These are phyloP conservation scores for Palloptera scutellata DNA, from an alignment of 2,888 invertebrate genomes.

Conservation along the genomic window DNA sequence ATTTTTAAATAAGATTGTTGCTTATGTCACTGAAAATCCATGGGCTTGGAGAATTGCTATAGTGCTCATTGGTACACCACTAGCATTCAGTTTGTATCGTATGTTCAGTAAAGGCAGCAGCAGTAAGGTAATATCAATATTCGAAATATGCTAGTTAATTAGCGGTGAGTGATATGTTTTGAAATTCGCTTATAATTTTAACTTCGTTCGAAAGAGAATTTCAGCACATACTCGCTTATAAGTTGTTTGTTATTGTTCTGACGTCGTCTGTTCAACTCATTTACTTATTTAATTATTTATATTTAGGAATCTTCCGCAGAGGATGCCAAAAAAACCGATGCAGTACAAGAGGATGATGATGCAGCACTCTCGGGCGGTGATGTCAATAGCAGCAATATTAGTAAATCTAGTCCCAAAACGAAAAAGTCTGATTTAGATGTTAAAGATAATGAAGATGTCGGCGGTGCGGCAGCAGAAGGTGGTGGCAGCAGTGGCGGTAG, in stretches of 20 bases:
- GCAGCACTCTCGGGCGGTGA: slow-evolving; percentile 42
- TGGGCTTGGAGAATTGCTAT: slow-evolving; percentile 91
- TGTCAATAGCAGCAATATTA: slow-evolving; percentile 36
- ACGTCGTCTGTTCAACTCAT: neutral
- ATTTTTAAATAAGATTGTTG: slow-evolving; percentile 76
- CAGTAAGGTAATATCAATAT: slow-evolving; percentile 65
- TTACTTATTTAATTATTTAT: slow-evolving; percentile 35
- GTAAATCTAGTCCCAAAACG: slow-evolving; percentile 56
- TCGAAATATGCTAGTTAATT: too few species aligned
- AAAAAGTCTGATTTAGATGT: slow-evolving; percentile 65
- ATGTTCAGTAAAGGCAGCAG: slow-evolving; percentile 66
- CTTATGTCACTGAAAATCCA: slow-evolving; percentile 83
- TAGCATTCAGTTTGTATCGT: slow-evolving; percentile 81
- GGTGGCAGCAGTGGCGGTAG: slow-evolving; percentile 36
- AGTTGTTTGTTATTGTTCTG: neutral
- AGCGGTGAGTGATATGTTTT: neutral
- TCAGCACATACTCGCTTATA: neutral
- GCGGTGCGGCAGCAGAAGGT: slow-evolving; percentile 34
- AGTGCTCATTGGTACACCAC: slow-evolving; percentile 78
- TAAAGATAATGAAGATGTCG: slow-evolving; percentile 44
- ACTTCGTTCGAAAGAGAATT: slow-evolving; percentile 16
- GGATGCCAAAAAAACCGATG: slow-evolving; percentile 78
- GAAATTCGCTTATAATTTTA: neutral
- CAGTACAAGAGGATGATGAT: slow-evolving; percentile 69
- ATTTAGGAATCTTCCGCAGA: slow-evolving; percentile 44